Evolutionary conservation across 2,888 invertebrate genomes (phyloP).

Genomic region (Patella ulyssiponensis): DNA sequence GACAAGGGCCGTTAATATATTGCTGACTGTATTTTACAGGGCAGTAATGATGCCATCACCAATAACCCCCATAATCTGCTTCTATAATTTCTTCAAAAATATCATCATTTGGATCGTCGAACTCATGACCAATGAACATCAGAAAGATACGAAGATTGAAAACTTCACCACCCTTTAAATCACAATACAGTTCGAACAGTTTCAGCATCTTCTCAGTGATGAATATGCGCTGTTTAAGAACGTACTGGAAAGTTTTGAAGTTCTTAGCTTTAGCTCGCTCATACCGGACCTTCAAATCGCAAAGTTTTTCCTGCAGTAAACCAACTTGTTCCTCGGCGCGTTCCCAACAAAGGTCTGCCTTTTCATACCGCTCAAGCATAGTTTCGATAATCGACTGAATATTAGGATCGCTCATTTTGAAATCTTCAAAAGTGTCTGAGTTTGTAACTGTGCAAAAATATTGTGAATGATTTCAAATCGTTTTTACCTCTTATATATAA

Average conservation of each 20-base stretch:
- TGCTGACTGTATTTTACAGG: too few species aligned
- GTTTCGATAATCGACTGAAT: background rate
- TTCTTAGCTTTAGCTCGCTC: background rate
- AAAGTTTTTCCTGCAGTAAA: background rate
- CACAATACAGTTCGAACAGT: background rate
- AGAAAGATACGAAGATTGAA: background rate
- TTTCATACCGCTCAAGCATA: background rate
- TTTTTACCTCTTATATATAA: too few species aligned
- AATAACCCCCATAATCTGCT: too few species aligned
- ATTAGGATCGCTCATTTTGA: too few species aligned
- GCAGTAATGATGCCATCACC: too few species aligned
- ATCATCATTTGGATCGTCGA: background rate
- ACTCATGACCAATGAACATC: background rate
- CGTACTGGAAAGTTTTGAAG: background rate
- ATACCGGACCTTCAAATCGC: background rate
- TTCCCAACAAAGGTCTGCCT: background rate
- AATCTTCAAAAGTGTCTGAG: too few species aligned
- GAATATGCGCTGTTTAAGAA: background rate
- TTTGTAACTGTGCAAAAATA: too few species aligned
- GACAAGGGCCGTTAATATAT: too few species aligned
- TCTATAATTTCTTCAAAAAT: too few species aligned
- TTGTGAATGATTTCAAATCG: too few species aligned
- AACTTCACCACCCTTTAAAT: background rate
- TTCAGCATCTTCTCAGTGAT: background rate
- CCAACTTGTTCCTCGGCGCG: background rate